Evolutionary conservation across 2,113 vertebrate genomes (phyloP), one percentile per base, ranked within the genome.

Genomic region (Sminthopsis crassicaudata): DNA sequence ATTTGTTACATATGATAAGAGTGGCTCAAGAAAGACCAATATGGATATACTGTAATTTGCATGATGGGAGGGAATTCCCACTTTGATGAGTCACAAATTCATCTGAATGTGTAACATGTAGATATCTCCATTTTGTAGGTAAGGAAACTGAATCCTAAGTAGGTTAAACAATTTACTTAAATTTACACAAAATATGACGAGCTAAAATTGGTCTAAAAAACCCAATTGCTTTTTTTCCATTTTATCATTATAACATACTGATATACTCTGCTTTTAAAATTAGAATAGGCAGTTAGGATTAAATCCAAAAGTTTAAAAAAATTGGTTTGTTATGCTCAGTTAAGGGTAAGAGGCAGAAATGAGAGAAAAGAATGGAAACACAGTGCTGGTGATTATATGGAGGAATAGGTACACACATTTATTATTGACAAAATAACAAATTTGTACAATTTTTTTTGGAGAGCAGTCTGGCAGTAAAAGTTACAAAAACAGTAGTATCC

Each of bases 341-440:
- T 93, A 89, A 94, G 89, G 50, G 27, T 91, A 92, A 92, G 46
- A 94, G 54, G 2, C 46, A 90, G 90, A 76, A 91, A 90, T 84
- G 60, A 52, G 92, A 14, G 27, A 90, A 91, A 55, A 89, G 84
- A 89, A 90, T 16, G 22, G 67, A 84, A 84, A 42, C 36, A 4
- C 7, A 84, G 36, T 84, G 67, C 5, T 84, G 67, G 19, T 84
- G 36, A 84, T 84, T 84, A 84, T 84, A 42, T 84, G 67, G n/a
- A 84, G 36, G 67, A 84, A 42, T 16, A 42, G 67, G 19, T 8
- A 42, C 7, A 23, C 8, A 23, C 6, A 42, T 84, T 84, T 19
- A 42, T 84, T 84, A 23, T 0, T 84, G 6, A 19, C 42, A 36
- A 26, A 42, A 84, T 84, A 42, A 36, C 36, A 42, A 42, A 23